Conservation (phyloP, 2,888 invertebrate genomes). For the Dyspetes luteomarginatus region DNA sequence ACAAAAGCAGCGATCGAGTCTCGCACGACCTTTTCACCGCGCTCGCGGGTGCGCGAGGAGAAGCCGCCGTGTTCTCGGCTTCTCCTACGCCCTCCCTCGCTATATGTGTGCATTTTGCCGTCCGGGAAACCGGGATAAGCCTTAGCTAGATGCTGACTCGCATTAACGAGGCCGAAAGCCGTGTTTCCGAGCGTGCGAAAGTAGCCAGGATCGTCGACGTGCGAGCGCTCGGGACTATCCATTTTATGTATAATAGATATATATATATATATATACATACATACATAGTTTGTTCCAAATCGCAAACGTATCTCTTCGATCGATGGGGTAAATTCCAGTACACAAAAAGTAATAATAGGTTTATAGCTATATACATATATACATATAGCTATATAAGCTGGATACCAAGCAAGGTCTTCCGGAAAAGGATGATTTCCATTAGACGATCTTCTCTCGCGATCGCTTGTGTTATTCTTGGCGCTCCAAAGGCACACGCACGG, state of each 20-base stretch:
- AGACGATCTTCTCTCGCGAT: conserved; percentile 48
- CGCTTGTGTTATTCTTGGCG: too few relatives aligned
- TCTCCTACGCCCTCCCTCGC: conserved; percentile 45
- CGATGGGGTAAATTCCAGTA: too few relatives aligned
- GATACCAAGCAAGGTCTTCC: conserved; percentile 7
- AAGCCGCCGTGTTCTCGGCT: neutral
- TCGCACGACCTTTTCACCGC: conserved; percentile 70
- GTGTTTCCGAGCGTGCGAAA: conserved; percentile 68
- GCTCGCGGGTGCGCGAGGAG: neutral
- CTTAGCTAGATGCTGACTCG: conserved; percentile 56
- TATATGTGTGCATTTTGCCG: conserved; percentile 34
- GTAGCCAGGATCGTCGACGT: conserved; percentile 62
- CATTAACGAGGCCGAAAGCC: conserved; percentile 64
- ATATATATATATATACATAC: conserved; percentile 35
- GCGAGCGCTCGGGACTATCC: too few relatives aligned
- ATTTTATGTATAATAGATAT: conserved; percentile 26
- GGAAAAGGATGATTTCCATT: conserved; percentile 63
- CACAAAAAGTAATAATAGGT: too few relatives aligned
- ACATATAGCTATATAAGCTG: conserved; percentile 8
- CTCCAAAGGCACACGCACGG: too few relatives aligned
- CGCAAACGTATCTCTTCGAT: too few relatives aligned
- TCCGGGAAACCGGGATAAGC: conserved; percentile 64
- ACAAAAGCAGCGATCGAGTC: conserved; percentile 71
- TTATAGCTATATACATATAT: conserved; percentile 7
- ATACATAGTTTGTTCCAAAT: too few relatives aligned